Evolutionary conservation across 2,797 vertebrate genomes (phyloP).

Genomic region (Urosaurus nigricauda): DNA sequence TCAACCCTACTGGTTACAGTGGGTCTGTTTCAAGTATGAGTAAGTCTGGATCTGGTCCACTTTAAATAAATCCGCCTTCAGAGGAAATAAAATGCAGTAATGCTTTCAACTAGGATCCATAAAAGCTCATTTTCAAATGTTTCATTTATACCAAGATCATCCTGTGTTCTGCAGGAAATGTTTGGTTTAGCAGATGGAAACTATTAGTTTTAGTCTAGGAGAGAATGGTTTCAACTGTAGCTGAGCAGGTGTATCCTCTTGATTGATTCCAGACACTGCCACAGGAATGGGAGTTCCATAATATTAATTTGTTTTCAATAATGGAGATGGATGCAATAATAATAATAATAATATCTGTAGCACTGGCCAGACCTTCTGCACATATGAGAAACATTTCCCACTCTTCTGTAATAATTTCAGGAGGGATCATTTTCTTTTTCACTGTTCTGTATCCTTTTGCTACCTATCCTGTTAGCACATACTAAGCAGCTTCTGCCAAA

Average conservation of each 20-base stretch:
- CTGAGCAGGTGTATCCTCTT: constrained; percentile 36
- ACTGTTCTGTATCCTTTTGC: not conserved
- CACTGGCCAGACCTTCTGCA: not conserved
- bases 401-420: not conserved
- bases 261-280: not conserved
- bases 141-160: constrained; percentile 10
- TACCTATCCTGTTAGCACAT: not conserved
- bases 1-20: not conserved
- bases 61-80: not conserved
- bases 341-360: not conserved
- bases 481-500: not conserved
- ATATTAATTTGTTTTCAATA: constrained; percentile 22
- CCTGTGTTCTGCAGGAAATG: constrained; percentile 25
- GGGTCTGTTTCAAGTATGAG: not conserved
- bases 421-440: not conserved
- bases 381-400: constrained; percentile 8
- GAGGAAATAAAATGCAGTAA: not conserved
- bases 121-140: not conserved
- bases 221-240: constrained; percentile 16
- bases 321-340: constrained; percentile 16
- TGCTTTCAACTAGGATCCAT: not conserved
- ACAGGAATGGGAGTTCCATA: constrained; percentile 1
- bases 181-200: constrained; percentile 40
- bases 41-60: not conserved
- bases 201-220: constrained; percentile 10